A percentile compares a stretch with the other conserved stretches of the same genome.
Evolutionary conservation across 2,888 invertebrate species (phyloP).

Genomic region (Ischnura elegans): DNA sequence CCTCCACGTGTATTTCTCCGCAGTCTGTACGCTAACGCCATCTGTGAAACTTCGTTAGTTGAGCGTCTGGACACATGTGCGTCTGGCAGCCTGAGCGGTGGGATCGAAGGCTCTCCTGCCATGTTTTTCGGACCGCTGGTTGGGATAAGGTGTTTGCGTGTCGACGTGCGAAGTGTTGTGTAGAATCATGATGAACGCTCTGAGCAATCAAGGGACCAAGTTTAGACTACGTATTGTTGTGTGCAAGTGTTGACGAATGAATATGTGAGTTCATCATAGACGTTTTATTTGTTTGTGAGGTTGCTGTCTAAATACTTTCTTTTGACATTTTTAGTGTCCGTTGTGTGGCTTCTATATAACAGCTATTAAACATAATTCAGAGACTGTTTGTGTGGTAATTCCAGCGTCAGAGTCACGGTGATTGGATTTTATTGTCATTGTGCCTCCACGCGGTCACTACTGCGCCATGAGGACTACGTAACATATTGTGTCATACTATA

Average conservation of each 20-base stretch:
- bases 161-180: slow-evolving; percentile 28
- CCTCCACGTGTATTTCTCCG: slow-evolving; percentile 65
- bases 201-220: slow-evolving; percentile 58
- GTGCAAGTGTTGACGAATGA: slow-evolving; percentile 55
- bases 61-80: slow-evolving; percentile 67
- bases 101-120: slow-evolving; percentile 59
- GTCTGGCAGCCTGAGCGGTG: slow-evolving; percentile 65
- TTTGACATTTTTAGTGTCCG: slow-evolving; percentile 40
- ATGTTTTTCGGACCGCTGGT: slow-evolving; percentile 49
- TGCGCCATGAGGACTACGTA: slow-evolving; percentile 67
- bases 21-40: slow-evolving; percentile 66
- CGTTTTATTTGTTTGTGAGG: slow-evolving; percentile 48
- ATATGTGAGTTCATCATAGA: slow-evolving; percentile 47
- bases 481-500: slow-evolving; percentile 56
- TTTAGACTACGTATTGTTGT: slow-evolving; percentile 53
- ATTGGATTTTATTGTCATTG: slow-evolving; percentile 46
- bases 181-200: slow-evolving; percentile 48
- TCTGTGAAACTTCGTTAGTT: slow-evolving; percentile 58
- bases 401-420: slow-evolving; percentile 17
- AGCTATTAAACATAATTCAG: neutral
- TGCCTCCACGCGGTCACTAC: slow-evolving; percentile 59
- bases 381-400: neutral
- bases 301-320: slow-evolving; percentile 30
- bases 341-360: neutral
- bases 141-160: slow-evolving; percentile 40